These are phyloP conservation scores for Drosophila santomea DNA, from an alignment of 1,140 invertebrate genomes.

Conservation along the genomic window DNA sequence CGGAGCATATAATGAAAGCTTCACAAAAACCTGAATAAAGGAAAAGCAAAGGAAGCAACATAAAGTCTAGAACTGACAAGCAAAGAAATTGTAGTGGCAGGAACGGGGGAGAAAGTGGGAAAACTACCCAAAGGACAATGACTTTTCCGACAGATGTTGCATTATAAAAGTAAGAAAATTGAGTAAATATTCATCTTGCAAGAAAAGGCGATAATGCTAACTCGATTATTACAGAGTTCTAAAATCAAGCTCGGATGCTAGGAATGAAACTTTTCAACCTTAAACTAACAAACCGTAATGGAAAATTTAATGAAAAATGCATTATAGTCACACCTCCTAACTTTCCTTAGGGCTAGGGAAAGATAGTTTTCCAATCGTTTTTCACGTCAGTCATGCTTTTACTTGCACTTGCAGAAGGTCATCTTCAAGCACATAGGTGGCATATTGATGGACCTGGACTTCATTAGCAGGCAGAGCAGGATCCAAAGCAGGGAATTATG, in stretches of 20 bases:
- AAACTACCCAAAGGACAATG: slow-evolving; percentile 20
- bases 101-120: background rate
- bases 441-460: slow-evolving; percentile 68
- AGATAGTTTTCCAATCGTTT: slow-evolving; percentile 25
- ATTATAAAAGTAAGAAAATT: background rate
- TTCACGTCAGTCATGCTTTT: slow-evolving; percentile 26
- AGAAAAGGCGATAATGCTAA: background rate
- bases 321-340: background rate
- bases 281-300: too few relatives aligned
- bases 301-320: too few relatives aligned
- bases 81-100: slow-evolving; percentile 24
- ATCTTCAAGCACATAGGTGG: slow-evolving; percentile 31
- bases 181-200: background rate
- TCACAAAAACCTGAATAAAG: slow-evolving; percentile 25
- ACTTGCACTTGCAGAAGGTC: slow-evolving; percentile 51
- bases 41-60: slow-evolving; percentile 17
- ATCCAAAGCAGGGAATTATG: slow-evolving; percentile 39
- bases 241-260: too few relatives aligned
- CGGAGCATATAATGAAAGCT: slow-evolving; percentile 43
- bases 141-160: background rate
- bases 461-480: slow-evolving; percentile 50
- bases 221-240: too few relatives aligned
- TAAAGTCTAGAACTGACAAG: slow-evolving; percentile 33
- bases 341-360: background rate
- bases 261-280: too few relatives aligned